Base-by-base conservation (phyloP, 92 coral and sea anemone genomes). In the Pocillopora grandis region DNA sequence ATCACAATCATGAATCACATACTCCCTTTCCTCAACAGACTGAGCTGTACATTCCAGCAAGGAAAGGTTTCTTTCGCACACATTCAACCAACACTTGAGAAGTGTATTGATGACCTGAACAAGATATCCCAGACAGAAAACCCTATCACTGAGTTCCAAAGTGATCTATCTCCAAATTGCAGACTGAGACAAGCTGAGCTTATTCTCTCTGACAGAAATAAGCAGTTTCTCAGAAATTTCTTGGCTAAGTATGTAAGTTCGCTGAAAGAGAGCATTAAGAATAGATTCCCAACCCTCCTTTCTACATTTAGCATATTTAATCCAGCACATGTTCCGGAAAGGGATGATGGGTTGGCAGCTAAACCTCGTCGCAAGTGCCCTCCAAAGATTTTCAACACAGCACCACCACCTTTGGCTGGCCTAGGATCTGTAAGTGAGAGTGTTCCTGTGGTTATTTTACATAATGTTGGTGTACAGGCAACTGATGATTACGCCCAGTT, bases 41-140 rank as follows among this genome's bases (percentile, higher is more conserved):
- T 86, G 20, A 86, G 89, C 80, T 42, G 85, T 62, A 67, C 75
- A 2, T 86, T 86, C 78, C 89, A 86, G 68, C 42, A 78, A 55
- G 89, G 85, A 59, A 78, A 59, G 80, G 42, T 86, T 20, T 86
- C 85, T 1, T 86, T 86, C 19, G 17, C 89, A 7, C 57, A 62
- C 42, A 62, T 86, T 62, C 9, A 71, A 19, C 84, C 80, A 78
- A 80, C 84, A 35, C 42, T 85, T 78, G 42, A 85, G 58, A 85
- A 85, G 66, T 81, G 85, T 23, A 33, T 81, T 27, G 77, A 81
- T 23, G 67, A 69, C 64, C 85, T 69, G 60, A 15, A 81, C 27
- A 23, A 57, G 69, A 55, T 85, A 9, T 42, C 61, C 5, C 84
- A 85, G 52, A 69, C 79, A 10, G 77, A 21, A 36, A 73, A 6